Percentiles rank a stretch among this genome's conserved stretches.
These are phyloP conservation scores for Neuroscelio doddi DNA, from an alignment of 2,888 invertebrate species.

Conservation along the genomic window DNA sequence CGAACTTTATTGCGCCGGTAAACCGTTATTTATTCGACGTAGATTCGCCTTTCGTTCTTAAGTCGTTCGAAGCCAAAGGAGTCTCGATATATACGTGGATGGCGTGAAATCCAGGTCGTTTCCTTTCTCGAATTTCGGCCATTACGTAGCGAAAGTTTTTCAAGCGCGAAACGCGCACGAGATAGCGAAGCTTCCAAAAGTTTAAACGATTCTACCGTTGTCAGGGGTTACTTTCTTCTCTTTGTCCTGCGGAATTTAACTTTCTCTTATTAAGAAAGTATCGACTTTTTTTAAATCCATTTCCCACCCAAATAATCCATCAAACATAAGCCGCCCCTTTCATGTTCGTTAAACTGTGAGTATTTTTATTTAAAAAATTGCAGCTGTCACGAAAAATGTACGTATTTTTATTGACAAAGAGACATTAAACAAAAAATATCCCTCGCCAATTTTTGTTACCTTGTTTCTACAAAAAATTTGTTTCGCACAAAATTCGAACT, in stretches of 20 bases:
- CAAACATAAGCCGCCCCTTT: background rate
- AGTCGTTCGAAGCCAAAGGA: conserved; percentile 48
- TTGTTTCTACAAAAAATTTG: too few relatives aligned
- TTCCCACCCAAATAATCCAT: background rate
- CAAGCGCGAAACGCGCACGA: conserved; percentile 51
- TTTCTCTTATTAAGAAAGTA: conserved; percentile 38
- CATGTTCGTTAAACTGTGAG: too few relatives aligned
- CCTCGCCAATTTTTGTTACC: too few relatives aligned
- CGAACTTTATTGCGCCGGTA: conserved; percentile 49
- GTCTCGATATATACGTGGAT: conserved; percentile 30
- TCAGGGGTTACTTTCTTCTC: conserved; percentile 31
- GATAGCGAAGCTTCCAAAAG: conserved; percentile 42
- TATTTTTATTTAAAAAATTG: too few relatives aligned
- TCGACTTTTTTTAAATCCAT: background rate
- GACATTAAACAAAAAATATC: too few relatives aligned
- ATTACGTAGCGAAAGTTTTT: conserved; percentile 45
- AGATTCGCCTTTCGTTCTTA: conserved; percentile 44
- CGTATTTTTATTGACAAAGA: too few relatives aligned
- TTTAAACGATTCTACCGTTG: conserved; percentile 32
- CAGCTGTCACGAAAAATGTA: too few relatives aligned
- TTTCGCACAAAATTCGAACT: too few relatives aligned
- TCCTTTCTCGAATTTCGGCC: conserved; percentile 45
- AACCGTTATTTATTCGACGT: conserved; percentile 50
- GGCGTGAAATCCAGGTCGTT: conserved; percentile 44
- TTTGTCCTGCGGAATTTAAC: conserved; percentile 35